Base-by-base conservation (phyloP, 2,797 vertebrate species). In the Eremophila alpestris region DNA sequence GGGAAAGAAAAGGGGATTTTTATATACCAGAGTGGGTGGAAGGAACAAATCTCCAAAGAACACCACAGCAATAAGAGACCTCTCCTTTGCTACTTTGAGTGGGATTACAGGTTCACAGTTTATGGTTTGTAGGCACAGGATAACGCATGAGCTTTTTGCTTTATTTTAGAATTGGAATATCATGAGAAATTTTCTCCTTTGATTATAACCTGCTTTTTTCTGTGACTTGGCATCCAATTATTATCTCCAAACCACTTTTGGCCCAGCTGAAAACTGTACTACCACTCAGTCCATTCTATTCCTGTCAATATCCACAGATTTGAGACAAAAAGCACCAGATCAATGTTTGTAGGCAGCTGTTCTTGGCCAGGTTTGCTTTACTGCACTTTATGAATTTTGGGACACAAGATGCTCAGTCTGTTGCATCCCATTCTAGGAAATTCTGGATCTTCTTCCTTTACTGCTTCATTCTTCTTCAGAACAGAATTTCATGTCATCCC, bases 121-220 rank as follows among this genome's bases (percentile, higher is more conserved):
- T 20, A 54, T 2, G 26, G 16, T 14, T 81, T 74, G 27, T 48
- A 71, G 71, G 56, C 59, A 46, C 65, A 51, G 34, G 76, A 41
- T 46, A 86, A 60, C 64, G 40, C 18, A 43, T 34, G 58, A 92
- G 24, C 29, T 68, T 64, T 49, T 75, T 65, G 46, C 40, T 83
- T 88, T 87, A 65, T 96, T 96, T 90, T 63, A 75, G 32, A 75
- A 54, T 14, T 32, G 23, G 87, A 93, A 65, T 69, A 63, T 16
- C 58, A 34, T 27, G 29, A 88, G 32, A 40, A 58, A 40, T 63
- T 64, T 71, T 70, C 32, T 80, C 49, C 36, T 64, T 76, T 92
- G 48, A 52, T 73, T 68, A 73, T 81, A 83, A 49, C 13, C 36
- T n/a, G 22, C 4, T 15, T 76, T 81, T 56, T 69, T 71, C 51